These are phyloP conservation scores for Cebus imitator DNA, from an alignment of 2,113 vertebrate genomes.

Conservation along the genomic window DNA sequence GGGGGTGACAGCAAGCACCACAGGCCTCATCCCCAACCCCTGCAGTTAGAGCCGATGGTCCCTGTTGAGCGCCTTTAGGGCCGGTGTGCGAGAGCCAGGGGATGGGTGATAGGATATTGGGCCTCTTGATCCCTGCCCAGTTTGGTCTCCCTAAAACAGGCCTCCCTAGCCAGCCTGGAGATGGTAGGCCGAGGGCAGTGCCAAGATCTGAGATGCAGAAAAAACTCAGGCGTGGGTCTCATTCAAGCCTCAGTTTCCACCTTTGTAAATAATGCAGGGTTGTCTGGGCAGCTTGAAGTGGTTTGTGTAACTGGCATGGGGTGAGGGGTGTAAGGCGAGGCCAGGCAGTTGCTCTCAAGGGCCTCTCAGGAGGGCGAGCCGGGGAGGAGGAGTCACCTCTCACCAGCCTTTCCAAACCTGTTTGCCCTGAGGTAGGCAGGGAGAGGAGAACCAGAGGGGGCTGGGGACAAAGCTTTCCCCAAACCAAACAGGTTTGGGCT, in stretches of 20 bases:
- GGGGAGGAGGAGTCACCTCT: background rate
- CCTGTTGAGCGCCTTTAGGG: background rate
- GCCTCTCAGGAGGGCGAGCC: background rate
- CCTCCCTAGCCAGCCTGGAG: background rate
- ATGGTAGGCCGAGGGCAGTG: background rate
- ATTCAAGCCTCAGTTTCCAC: slow-evolving; percentile 44
- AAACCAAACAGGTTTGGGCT: no score
- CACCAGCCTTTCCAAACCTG: background rate
- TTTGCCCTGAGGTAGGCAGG: background rate
- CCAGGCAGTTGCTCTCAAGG: background rate
- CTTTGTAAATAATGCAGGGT: background rate
- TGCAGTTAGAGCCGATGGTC: background rate
- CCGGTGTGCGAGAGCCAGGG: background rate
- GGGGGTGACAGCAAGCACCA: background rate
- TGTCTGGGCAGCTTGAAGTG: background rate
- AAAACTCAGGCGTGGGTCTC: background rate
- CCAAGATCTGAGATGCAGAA: background rate
- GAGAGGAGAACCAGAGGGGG: background rate
- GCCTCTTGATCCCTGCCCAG: background rate
- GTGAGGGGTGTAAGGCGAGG: background rate
- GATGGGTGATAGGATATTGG: background rate
- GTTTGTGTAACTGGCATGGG: background rate
- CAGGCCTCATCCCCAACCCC: background rate
- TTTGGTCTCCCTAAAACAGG: background rate
- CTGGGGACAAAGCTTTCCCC: background rate